Percentiles rank a stretch among this genome's conserved stretches.
These are phyloP conservation scores for Leptinotarsa undecemlineata DNA, from an alignment of 1,140 invertebrate genomes.

Conservation along the genomic window DNA sequence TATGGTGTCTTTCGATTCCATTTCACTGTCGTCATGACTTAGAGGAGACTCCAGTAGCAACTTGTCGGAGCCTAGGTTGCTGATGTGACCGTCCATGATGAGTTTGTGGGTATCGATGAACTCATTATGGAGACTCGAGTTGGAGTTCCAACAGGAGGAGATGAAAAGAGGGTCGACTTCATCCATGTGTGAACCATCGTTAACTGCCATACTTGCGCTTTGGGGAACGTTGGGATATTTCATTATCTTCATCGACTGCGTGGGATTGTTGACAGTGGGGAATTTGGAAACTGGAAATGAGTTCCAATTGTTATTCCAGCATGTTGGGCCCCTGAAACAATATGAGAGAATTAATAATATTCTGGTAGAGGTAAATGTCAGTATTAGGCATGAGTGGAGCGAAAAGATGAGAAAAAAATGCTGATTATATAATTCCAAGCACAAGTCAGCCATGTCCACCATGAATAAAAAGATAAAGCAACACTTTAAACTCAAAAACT, in stretches of 20 bases:
- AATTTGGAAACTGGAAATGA: background rate
- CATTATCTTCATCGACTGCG: conserved; percentile 51
- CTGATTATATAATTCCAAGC: too few relatives aligned
- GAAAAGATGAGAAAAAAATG: too few relatives aligned
- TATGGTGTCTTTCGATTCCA: conserved; percentile 60
- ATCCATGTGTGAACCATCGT: conserved; percentile 52
- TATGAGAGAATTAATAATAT: background rate
- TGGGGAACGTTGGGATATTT: conserved; percentile 57
- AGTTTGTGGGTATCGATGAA: conserved; percentile 52
- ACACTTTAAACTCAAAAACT: too few relatives aligned
- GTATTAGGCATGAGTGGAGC: too few relatives aligned
- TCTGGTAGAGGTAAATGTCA: background rate
- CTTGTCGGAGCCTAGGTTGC: conserved; percentile 56
- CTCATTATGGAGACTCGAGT: conserved; percentile 42
- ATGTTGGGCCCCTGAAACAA: conserved; percentile 11
- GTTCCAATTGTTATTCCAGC: background rate
- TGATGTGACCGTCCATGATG: conserved; percentile 48
- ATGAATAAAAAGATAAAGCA: too few relatives aligned
- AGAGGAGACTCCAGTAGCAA: conserved; percentile 55
- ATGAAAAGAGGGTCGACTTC: conserved; percentile 54
- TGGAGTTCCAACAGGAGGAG: conserved; percentile 52
- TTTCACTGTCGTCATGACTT: conserved; percentile 56
- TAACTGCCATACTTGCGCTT: conserved; percentile 52
- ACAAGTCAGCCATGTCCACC: too few relatives aligned
- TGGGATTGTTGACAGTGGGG: background rate